Base-by-base conservation (phyloP, 2,888 invertebrate species). In the Tetragnatha montana region DNA sequence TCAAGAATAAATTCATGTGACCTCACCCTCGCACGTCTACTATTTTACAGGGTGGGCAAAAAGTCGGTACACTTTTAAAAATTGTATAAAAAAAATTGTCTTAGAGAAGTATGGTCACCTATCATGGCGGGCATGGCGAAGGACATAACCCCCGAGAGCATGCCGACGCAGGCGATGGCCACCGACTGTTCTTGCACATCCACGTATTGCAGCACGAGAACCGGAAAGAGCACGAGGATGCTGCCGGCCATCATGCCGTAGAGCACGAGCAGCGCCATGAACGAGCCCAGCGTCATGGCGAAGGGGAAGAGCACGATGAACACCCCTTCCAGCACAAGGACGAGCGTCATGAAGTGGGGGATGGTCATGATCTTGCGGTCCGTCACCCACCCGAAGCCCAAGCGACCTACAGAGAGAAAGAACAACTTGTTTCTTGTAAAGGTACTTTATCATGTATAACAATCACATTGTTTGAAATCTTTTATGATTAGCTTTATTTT, bases 341-440 rank as follows among this genome's bases (percentile, higher is more conserved):
- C 50, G 49, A 73, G 17, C 49, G 76, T 73, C 88, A 88, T 84
- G 74, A 88, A 88, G 49, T 21, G 14, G 12, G 88, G 73, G 17
- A 84, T 78, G 14, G 79, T 83, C 83, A 88, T 83, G 6, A 80
- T n/a, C 21, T 74, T 51, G 14, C 21, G 69, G 80, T 88, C 88
- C 8, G 88, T 88, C 10, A 88, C 83, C 88, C 88, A 88, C 17
- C 88, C 88, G 50, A 88, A 88, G 14, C 88, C 73, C 0, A 88
- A 50, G 0, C 88, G 60, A n/a, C 88, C 88, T 84, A 49, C 7
- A 8, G 49, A 19, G 22, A 35, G n/a, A 6, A 49, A 14, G 35
- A 81, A 47, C 12, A 60, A 60, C 60, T 60, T 51, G 12, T 51
- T 51, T n/a, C n/a, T n/a, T n/a, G n/a, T n/a, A n/a, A n/a, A n/a